phyloP scores from a whole-genome alignment of 2,888 invertebrate species.

The Amphipyra tragopoginis region DNA sequence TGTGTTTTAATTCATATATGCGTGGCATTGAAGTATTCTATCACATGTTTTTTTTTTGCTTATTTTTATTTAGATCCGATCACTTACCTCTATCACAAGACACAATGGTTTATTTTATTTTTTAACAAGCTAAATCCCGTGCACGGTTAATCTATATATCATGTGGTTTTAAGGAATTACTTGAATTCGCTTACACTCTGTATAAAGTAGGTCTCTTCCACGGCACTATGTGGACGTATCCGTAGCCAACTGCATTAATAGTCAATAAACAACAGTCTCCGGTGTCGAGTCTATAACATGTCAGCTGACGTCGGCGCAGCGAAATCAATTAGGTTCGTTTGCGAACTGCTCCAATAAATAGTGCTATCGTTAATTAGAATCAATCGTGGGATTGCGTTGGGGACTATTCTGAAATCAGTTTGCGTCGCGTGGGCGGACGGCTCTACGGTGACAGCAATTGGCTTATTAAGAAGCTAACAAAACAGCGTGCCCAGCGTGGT shows the following conservation, averaged over 20 bases:
- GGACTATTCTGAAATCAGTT: conserved; percentile 84
- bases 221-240: conserved; percentile 45
- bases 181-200: too few relatives aligned
- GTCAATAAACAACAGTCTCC: conserved; percentile 70
- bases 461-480: conserved; percentile 83
- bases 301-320: conserved; percentile 70
- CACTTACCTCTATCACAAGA: too few relatives aligned
- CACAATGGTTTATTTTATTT: too few relatives aligned
- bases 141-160: too few relatives aligned
- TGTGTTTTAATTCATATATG: too few relatives aligned
- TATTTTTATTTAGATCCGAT: too few relatives aligned
- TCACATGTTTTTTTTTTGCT: too few relatives aligned
- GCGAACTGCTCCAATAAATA: conserved; percentile 88
- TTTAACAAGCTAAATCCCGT: too few relatives aligned
- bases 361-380: conserved; percentile 89
- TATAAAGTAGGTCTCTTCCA: conserved; percentile 11
- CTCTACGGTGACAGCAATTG: conserved; percentile 79
- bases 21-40: too few relatives aligned
- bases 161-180: too few relatives aligned
- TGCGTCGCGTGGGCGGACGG: conserved; percentile 76
- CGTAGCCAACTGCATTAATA: conserved; percentile 65
- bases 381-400: conserved; percentile 86
- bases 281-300: conserved; percentile 66
- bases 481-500: conserved; percentile 69
- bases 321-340: conserved; percentile 88